These are phyloP conservation scores for Tauraco hartlaubi DNA, from an alignment of 2,797 vertebrate genomes.

Conservation along the genomic window DNA sequence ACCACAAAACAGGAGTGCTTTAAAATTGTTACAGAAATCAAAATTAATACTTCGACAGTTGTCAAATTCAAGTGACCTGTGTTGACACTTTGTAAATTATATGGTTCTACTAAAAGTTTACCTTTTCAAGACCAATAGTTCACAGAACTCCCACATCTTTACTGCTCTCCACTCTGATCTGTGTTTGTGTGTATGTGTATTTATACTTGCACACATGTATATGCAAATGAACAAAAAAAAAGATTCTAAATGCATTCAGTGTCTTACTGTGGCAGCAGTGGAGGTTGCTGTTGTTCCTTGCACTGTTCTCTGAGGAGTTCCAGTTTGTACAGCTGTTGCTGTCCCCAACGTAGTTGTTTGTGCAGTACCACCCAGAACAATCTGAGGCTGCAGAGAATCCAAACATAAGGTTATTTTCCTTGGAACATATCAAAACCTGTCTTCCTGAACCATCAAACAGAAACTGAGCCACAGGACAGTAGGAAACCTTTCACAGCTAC, in stretches of 20 bases:
- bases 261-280: conserved; percentile 90
- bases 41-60: not conserved
- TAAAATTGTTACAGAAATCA: not conserved
- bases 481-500: not conserved
- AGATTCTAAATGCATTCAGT: not conserved
- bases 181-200: not conserved
- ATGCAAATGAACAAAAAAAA: not conserved
- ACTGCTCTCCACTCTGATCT: not conserved
- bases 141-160: not conserved
- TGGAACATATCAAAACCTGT: fast-evolving
- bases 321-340: conserved; percentile 86
- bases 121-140: not conserved
- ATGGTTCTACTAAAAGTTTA: not conserved
- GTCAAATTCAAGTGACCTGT: not conserved
- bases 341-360: conserved; percentile 84
- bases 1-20: not conserved
- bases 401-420: not conserved
- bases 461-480: not conserved
- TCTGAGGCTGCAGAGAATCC: conserved; percentile 80
- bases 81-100: not conserved
- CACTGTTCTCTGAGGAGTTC: conserved; percentile 84
- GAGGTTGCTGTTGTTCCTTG: conserved; percentile 86
- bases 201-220: fast-evolving
- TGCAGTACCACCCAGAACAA: conserved; percentile 89
- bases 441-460: not conserved